phyloP scores from a whole-genome alignment of 2,888 invertebrate genomes.

The Esperia sulphurella region DNA sequence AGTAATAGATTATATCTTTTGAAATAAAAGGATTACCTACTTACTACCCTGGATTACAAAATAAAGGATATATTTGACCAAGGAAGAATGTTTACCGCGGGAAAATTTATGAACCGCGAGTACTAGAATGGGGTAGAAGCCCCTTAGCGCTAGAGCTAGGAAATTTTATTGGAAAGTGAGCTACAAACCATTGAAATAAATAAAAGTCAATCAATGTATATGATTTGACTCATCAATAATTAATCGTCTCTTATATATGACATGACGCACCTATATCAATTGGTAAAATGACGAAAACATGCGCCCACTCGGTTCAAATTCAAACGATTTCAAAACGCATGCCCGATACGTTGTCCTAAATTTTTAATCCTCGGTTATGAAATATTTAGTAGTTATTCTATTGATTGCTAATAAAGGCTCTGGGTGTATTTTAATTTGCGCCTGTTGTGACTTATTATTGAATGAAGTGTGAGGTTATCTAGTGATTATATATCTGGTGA shows the following conservation, averaged over 20 bases:
- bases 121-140: no score
- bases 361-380: not conserved
- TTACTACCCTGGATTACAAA: no score
- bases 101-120: no score
- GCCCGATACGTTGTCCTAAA: constrained; percentile 13
- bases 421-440: not conserved
- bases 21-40: no score
- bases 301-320: constrained; percentile 1
- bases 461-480: no score
- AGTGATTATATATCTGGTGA: no score
- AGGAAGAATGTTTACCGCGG: no score
- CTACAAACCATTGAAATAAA: not conserved
- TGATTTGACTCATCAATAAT: not conserved
- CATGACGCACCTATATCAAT: not conserved
- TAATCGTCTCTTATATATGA: not conserved
- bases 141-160: no score
- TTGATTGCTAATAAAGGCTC: not conserved
- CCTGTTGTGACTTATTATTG: not conserved
- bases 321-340: constrained; percentile 13
- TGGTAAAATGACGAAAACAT: not conserved
- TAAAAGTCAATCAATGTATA: no score
- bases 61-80: no score
- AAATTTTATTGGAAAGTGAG: no score
- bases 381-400: not conserved
- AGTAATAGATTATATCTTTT: no score